Conservation (phyloP, 2,888 invertebrate species). For the Ellobium chinense region DNA sequence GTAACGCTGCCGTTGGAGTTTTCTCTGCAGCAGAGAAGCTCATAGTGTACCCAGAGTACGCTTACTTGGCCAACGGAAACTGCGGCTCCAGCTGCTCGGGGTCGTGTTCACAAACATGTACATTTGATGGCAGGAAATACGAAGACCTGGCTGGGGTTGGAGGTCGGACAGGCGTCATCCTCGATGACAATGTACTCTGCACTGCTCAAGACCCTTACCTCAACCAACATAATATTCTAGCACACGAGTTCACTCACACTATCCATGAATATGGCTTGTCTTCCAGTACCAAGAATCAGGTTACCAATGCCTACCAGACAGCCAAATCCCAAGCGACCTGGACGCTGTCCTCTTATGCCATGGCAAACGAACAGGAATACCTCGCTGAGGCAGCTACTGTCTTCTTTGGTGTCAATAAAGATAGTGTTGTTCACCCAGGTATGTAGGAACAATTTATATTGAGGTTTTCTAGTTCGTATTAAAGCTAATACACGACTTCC, state of each 20-base stretch:
- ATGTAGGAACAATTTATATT: too few relatives aligned
- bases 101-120: constrained; percentile 55
- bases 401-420: constrained; percentile 29
- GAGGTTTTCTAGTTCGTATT: too few relatives aligned
- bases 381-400: constrained; percentile 17
- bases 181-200: constrained; percentile 20
- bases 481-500: too few relatives aligned
- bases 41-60: constrained; percentile 27
- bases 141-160: constrained; percentile 55
- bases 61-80: constrained; percentile 6
- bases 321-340: not conserved
- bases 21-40: constrained; percentile 30
- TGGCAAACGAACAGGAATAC: constrained; percentile 15
- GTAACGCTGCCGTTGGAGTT: constrained; percentile 5
- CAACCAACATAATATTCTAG: constrained; percentile 46
- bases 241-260: constrained; percentile 61
- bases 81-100: constrained; percentile 48
- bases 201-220: not conserved
- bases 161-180: not conserved
- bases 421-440: not conserved
- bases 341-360: constrained; percentile 2
- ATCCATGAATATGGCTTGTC: constrained; percentile 26
- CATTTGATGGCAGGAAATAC: constrained; percentile 66
- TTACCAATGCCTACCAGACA: not conserved
- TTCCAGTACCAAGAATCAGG: not conserved